A percentile compares a stretch with the other conserved stretches of the same genome.
phyloP scores from a whole-genome alignment of 2,888 invertebrate species.

The Latheticus oryzae region DNA sequence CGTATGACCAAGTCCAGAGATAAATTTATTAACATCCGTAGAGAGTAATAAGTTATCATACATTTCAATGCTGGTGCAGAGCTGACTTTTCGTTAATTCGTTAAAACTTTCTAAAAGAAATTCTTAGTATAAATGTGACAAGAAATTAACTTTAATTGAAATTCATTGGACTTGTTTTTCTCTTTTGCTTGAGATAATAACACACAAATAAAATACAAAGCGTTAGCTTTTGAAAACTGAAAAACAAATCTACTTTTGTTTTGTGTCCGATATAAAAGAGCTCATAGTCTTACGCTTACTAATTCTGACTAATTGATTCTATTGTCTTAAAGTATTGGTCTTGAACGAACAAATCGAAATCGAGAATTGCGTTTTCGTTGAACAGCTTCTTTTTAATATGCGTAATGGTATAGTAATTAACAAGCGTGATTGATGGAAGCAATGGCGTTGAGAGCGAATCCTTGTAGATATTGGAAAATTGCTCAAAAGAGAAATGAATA shows the following conservation, averaged over 20 bases:
- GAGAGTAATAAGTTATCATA: no score
- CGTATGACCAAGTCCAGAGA: no score
- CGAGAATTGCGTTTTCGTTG: constrained; percentile 20
- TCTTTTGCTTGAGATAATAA: constrained; percentile 23
- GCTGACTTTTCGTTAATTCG: no score
- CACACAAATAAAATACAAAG: constrained; percentile 34
- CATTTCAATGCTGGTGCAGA: no score
- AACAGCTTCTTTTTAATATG: constrained; percentile 36
- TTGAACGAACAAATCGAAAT: constrained; percentile 22
- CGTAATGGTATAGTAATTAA: constrained; percentile 46
- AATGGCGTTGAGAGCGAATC: constrained; percentile 51
- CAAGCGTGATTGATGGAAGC: constrained; percentile 51
- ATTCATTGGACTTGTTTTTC: constrained; percentile 17
- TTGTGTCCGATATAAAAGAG: constrained; percentile 16
- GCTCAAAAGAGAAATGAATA: constrained; percentile 50
- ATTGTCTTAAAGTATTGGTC: constrained; percentile 19
- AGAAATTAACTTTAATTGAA: no score
- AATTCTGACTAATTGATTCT: constrained; percentile 29
- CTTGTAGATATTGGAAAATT: constrained; percentile 52
- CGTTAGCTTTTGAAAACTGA: constrained; percentile 13
- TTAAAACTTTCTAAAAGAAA: no score
- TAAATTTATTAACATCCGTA: no score
- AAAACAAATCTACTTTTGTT: constrained; percentile 13
- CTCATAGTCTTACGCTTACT: constrained; percentile 10
- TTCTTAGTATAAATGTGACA: no score